Conservation (phyloP, 2,113 vertebrate genomes). For the Rhabdomys dilectus region DNA sequence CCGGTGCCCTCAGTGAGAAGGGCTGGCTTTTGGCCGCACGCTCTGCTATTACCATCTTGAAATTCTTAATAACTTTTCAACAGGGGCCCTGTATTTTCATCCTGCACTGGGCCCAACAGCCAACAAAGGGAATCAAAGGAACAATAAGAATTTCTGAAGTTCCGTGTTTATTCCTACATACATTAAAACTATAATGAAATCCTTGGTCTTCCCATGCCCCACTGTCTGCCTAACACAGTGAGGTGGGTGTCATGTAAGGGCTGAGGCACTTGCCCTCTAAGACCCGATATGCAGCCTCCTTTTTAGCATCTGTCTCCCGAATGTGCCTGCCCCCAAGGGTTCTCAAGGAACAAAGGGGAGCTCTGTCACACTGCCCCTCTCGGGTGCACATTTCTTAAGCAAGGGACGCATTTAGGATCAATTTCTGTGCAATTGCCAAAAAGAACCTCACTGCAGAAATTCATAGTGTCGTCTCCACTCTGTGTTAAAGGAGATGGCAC, state of each 20-base stretch:
- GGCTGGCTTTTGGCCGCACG: background rate
- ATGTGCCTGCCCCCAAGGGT: background rate
- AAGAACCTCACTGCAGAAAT: background rate
- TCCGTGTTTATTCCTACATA: background rate
- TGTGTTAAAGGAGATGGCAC: background rate
- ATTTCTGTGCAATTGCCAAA: background rate
- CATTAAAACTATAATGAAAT: background rate
- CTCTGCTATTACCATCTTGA: background rate
- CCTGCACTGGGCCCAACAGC: background rate
- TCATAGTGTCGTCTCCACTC: background rate
- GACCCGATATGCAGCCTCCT: background rate
- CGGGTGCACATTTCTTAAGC: background rate
- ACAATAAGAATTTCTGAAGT: background rate
- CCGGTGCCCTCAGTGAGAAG: background rate
- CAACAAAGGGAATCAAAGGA: background rate
- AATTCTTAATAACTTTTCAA: conserved; percentile 28
- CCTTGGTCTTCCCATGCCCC: background rate
- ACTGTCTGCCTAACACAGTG: background rate
- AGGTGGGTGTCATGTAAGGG: background rate
- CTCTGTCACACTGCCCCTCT: background rate
- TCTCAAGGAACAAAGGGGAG: background rate
- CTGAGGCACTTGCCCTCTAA: background rate
- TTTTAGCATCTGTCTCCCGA: background rate
- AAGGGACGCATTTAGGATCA: background rate
- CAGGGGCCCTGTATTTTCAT: background rate